phyloP scores from a whole-genome alignment of 2,797 vertebrate species.

The Chiloscyllium punctatum region DNA sequence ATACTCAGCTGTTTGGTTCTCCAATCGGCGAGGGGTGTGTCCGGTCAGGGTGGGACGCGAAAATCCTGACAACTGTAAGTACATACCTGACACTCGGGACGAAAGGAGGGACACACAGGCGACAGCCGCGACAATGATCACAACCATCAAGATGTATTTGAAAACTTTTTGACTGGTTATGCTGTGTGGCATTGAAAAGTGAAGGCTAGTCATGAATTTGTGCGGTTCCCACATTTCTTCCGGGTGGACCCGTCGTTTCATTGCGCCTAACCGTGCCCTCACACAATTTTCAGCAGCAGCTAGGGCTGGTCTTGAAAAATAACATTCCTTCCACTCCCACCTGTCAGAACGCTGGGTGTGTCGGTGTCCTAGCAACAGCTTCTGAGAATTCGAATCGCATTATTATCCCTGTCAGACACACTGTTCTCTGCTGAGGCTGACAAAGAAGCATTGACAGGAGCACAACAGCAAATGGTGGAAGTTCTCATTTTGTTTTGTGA shows the following conservation, averaged over 20 bases:
- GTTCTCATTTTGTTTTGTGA: background rate
- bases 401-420: background rate
- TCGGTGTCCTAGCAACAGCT: background rate
- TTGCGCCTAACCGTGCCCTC: background rate
- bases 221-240: background rate
- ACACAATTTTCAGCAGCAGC: background rate
- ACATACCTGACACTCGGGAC: constrained; percentile 1
- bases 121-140: background rate
- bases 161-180: background rate
- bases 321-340: background rate
- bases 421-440: background rate
- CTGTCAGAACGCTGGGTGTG: background rate
- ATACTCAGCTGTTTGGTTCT: background rate
- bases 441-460: background rate
- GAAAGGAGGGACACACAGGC: background rate
- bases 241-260: background rate
- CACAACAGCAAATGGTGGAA: too few species aligned
- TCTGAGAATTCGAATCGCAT: background rate
- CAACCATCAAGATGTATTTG: background rate
- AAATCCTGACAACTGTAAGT: background rate
- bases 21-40: too few species aligned
- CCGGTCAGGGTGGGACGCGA: background rate
- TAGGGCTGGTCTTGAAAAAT: background rate
- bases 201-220: background rate
- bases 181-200: background rate